phyloP scores from a whole-genome alignment of 2,888 invertebrate genomes.

The Lagria hirta region DNA sequence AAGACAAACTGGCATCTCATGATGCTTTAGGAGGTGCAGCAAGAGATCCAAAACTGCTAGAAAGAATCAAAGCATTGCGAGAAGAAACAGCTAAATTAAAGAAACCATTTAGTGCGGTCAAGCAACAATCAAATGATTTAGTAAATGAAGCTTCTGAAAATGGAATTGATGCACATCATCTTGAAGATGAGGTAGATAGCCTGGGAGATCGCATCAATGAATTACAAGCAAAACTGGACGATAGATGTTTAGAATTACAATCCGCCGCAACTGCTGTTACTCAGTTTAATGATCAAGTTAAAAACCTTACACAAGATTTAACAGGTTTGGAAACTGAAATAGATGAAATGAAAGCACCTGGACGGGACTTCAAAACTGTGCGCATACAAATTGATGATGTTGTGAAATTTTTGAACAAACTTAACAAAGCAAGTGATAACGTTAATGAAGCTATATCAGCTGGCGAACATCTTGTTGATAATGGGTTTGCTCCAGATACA shows the following conservation, averaged over 20 bases:
- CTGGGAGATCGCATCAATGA: conserved; percentile 76
- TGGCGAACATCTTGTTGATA: conserved; percentile 78
- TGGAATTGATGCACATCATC: conserved; percentile 73
- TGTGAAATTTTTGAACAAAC: conserved; percentile 63
- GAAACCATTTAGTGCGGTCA: conserved; percentile 64
- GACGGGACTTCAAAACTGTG: conserved; percentile 83
- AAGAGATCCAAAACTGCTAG: conserved; percentile 80
- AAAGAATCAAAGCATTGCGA: conserved; percentile 77
- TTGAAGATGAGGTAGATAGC: conserved; percentile 76
- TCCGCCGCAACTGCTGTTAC: conserved; percentile 85
- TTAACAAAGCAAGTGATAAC: conserved; percentile 67
- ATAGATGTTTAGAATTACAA: conserved; percentile 76
- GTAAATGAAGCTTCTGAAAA: conserved; percentile 74
- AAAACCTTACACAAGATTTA: conserved; percentile 74
- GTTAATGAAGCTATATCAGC: conserved; percentile 69
- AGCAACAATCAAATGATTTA: conserved; percentile 73
- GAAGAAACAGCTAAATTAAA: conserved; percentile 80
- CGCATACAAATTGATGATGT: conserved; percentile 82
- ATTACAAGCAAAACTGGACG: conserved; percentile 73
- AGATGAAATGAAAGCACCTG: conserved; percentile 82
- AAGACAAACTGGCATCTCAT: conserved; percentile 78
- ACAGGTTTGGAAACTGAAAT: conserved; percentile 80
- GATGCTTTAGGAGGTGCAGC: conserved; percentile 74
- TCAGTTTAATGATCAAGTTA: conserved; percentile 86
- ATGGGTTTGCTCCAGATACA: conserved; percentile 82